phyloP scores from a whole-genome alignment of 2,888 invertebrate species.

The Xestia xanthographa region DNA sequence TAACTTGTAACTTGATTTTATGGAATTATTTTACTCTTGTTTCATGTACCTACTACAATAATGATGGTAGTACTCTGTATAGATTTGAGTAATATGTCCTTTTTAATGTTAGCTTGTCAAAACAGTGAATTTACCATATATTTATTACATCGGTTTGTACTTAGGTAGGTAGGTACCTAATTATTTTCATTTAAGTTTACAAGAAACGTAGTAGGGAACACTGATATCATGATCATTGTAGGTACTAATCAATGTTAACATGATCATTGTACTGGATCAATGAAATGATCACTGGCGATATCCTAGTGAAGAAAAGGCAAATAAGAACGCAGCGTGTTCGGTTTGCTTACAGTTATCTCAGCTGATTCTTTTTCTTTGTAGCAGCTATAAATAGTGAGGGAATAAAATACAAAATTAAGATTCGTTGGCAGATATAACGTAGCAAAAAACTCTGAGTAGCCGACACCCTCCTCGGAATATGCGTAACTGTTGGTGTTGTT shows the following conservation, averaged over 20 bases:
- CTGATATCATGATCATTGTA: too few relatives aligned
- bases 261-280: background rate
- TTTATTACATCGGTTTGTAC: too few relatives aligned
- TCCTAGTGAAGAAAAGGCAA: conserved; percentile 53
- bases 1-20: too few relatives aligned
- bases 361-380: conserved; percentile 3
- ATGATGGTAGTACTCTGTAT: too few relatives aligned
- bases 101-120: too few relatives aligned
- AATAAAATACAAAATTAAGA: conserved; percentile 76
- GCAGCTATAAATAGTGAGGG: conserved; percentile 78
- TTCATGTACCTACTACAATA: too few relatives aligned
- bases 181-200: too few relatives aligned
- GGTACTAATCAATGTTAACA: background rate
- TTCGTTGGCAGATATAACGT: conserved; percentile 77
- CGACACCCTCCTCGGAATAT: conserved; percentile 77
- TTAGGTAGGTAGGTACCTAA: too few relatives aligned
- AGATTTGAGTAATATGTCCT: too few relatives aligned
- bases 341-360: background rate
- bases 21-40: too few relatives aligned
- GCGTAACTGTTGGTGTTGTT: conserved; percentile 82
- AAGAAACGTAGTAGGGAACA: too few relatives aligned
- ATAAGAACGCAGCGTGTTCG: background rate
- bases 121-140: too few relatives aligned
- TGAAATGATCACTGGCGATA: background rate
- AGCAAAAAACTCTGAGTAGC: conserved; percentile 75